These are phyloP conservation scores for Microchrysa polita DNA, from an alignment of 2,888 invertebrate species.

Conservation along the genomic window DNA sequence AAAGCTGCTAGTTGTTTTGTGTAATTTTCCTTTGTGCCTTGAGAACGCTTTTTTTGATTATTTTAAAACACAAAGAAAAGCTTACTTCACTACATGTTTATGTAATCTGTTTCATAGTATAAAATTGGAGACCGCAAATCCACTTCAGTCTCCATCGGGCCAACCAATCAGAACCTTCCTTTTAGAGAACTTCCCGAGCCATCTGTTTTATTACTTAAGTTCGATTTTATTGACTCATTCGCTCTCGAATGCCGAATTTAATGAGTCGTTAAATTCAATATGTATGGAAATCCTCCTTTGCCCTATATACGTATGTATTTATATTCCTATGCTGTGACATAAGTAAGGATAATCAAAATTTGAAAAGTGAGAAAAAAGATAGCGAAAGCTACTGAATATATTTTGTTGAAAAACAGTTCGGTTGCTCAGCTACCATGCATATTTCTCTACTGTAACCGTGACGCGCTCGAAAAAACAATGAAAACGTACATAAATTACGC, in stretches of 20 bases:
- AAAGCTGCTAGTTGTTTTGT: too few relatives aligned
- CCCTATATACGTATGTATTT: neutral
- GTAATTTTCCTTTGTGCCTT: too few relatives aligned
- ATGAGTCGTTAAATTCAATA: conserved; percentile 29
- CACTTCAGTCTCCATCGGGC: too few relatives aligned
- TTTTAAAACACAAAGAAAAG: too few relatives aligned
- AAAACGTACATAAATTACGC: conserved; percentile 48
- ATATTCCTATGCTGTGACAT: neutral
- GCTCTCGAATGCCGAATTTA: neutral
- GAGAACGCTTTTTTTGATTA: too few relatives aligned
- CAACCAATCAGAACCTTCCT: too few relatives aligned
- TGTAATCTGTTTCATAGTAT: too few relatives aligned
- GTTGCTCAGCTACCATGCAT: neutral
- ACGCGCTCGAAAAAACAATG: conserved; percentile 36
- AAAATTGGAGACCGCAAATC: too few relatives aligned
- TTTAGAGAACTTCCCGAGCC: too few relatives aligned
- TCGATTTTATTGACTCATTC: neutral
- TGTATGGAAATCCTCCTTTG: conserved; percentile 1
- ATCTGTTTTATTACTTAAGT: conserved; percentile 5
- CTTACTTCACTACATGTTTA: too few relatives aligned
- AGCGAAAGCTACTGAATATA: conserved; percentile 45
- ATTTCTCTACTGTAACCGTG: conserved; percentile 3
- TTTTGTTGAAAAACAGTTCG: conserved; percentile 40
- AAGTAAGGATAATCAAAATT: conserved; percentile 47
- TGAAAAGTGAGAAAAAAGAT: conserved; percentile 39